Evolutionary conservation across 2,113 vertebrate species (phyloP), one percentile per base, ranked within the genome.

Genomic region (Excalfactoria chinensis): DNA sequence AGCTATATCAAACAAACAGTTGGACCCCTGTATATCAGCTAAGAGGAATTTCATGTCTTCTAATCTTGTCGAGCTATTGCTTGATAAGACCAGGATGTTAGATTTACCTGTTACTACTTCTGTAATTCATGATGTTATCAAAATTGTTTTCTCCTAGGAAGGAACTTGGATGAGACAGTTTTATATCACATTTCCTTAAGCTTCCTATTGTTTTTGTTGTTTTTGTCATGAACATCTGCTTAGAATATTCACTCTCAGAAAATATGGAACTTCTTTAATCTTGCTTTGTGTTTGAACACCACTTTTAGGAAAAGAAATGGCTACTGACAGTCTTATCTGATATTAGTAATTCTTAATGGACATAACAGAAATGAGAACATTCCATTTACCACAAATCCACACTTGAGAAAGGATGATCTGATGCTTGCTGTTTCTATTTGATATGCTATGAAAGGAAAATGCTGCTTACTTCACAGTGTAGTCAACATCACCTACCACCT

Each of bases 111-210:
- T 77, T 91, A 87, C 75, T 67, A 46, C 75, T 91, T 73, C 87
- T 72, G 62, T 79, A 95, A 93, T 90, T 89, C 87, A 88, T 32
- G 58, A 86, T 95, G 82, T 86, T 93, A 93, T 90, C 94, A 11
- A 88, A 84, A 93, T 67, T 68, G 69, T 86, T 91, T 91, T 80
- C 76, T 91, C 79, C 72, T 26, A 72, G 56, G 56, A 78, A 93
- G 93, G 68, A 46, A 89, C 41, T 37, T 69, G 58, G 26, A 53
- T 30, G 56, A 93, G 68, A n/a, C 51, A 86, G n/a, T 72, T 91
- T 94, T 93, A 93, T 76, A 86, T 69, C 79, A 28, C 34, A 78
- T 86, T 88, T 88, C 69, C 71, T 17, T 21, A 62, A 48, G 30
- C 20, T 82, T 72, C 88, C 66, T 85, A 15, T 63, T n/a, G 30